Conservation (phyloP, 2,113 vertebrate species). For the Cygnus buccinator region DNA sequence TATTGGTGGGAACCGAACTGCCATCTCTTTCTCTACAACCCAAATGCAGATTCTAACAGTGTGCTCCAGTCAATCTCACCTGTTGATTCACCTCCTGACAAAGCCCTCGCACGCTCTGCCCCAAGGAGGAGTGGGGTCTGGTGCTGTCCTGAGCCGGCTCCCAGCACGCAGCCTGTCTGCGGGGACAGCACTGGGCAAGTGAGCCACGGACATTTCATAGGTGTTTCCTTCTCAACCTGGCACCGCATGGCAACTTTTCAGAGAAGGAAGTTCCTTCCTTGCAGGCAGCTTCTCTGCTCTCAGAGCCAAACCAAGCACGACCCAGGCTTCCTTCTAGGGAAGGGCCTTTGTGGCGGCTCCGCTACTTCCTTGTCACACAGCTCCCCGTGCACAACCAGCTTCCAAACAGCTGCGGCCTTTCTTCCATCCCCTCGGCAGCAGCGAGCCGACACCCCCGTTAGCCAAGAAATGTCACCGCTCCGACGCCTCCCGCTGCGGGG, state of each 20-base stretch:
- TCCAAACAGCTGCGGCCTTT: neutral
- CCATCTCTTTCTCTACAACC: neutral
- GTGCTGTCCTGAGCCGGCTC: rapidly evolving
- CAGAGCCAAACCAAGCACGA: rapidly evolving
- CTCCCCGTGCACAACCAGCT: rapidly evolving
- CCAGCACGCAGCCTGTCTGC: rapidly evolving
- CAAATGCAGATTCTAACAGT: neutral
- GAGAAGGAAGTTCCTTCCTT: neutral
- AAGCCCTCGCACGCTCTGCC: too few species aligned
- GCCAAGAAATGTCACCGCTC: rapidly evolving
- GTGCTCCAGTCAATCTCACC: neutral
- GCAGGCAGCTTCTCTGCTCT: rapidly evolving
- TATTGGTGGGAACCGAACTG: neutral
- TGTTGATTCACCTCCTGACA: neutral
- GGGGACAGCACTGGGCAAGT: rapidly evolving
- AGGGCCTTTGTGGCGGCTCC: neutral
- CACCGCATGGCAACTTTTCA: rapidly evolving
- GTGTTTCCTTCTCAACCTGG: neutral
- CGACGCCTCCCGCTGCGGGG: neutral
- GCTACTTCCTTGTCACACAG: neutral
- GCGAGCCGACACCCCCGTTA: neutral
- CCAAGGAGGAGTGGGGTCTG: neutral
- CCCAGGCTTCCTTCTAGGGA: neutral
- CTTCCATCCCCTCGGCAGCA: neutral
- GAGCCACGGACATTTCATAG: rapidly evolving